These are phyloP conservation scores for Aporophyla lueneburgensis DNA, from an alignment of 2,888 invertebrate species.

Conservation along the genomic window DNA sequence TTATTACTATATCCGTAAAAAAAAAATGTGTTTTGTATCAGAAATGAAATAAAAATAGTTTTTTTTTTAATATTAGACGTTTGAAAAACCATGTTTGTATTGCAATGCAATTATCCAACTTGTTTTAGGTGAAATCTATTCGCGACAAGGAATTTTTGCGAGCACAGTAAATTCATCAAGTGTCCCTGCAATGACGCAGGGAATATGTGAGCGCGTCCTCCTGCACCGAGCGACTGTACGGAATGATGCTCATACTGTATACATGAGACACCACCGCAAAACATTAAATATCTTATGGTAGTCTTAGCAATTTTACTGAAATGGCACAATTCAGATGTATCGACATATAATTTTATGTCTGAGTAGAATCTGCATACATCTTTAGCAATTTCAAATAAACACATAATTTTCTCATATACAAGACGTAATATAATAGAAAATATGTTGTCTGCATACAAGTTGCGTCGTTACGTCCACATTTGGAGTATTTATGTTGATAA, in stretches of 20 bases:
- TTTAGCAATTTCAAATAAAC: slow-evolving; percentile 13
- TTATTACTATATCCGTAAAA: neutral
- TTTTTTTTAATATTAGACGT: neutral
- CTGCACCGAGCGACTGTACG: neutral
- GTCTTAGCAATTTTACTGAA: neutral
- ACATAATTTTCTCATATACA: neutral
- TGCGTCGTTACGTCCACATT: neutral
- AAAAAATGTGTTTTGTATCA: neutral
- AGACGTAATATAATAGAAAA: neutral
- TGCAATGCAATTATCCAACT: slow-evolving; percentile 9
- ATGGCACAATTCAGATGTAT: slow-evolving; percentile 9
- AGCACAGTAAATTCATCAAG: neutral
- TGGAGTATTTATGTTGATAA: slow-evolving; percentile 3
- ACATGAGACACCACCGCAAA: neutral
- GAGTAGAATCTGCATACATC: neutral
- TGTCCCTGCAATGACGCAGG: neutral
- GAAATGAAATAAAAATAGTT: neutral
- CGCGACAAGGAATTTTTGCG: neutral
- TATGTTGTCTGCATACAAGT: slow-evolving; percentile 7
- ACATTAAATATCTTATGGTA: neutral
- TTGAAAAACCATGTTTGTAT: slow-evolving; percentile 5
- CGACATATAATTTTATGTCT: neutral
- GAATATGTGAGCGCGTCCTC: neutral
- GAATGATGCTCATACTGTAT: neutral
- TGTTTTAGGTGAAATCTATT: slow-evolving; percentile 6